These are phyloP conservation scores for Oxyteleia sp. DNA, from an alignment of 2,888 invertebrate species.

Conservation along the genomic window DNA sequence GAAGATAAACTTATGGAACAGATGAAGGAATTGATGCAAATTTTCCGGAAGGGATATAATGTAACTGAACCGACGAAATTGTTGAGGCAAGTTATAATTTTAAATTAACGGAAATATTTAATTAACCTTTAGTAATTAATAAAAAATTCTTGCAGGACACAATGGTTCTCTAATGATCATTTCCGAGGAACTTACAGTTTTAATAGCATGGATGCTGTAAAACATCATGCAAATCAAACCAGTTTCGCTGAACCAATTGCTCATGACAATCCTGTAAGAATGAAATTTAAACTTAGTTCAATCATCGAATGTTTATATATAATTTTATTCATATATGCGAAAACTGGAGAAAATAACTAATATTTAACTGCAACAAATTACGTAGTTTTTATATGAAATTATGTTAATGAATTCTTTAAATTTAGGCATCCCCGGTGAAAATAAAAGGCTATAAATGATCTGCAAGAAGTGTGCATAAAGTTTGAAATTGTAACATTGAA, in stretches of 20 bases:
- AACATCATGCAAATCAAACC: slow-evolving; percentile 87
- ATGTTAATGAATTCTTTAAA: no score
- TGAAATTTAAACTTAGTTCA: not conserved
- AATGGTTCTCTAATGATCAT: slow-evolving; percentile 91
- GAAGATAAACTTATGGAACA: slow-evolving; percentile 88
- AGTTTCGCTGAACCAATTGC: slow-evolving; percentile 89
- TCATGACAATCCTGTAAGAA: slow-evolving; percentile 84
- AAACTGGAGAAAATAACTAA: no score
- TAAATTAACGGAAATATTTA: no score
- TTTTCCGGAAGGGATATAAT: slow-evolving; percentile 87
- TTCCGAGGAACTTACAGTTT: slow-evolving; percentile 92
- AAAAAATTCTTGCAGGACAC: slow-evolving; percentile 88
- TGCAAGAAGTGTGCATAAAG: no score
- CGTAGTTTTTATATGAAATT: no score
- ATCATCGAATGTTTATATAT: no score
- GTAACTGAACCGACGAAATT: slow-evolving; percentile 87
- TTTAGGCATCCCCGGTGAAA: no score
- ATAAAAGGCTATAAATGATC: no score
- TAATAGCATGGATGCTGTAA: slow-evolving; percentile 88
- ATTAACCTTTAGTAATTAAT: slow-evolving; percentile 8
- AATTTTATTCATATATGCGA: no score
- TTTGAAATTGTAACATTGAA: no score
- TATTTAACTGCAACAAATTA: no score
- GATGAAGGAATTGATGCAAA: slow-evolving; percentile 88
- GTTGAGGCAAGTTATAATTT: slow-evolving; percentile 81